Evolutionary conservation across 2,888 invertebrate species (phyloP).

Genomic region (Anagyrus pseudococci): DNA sequence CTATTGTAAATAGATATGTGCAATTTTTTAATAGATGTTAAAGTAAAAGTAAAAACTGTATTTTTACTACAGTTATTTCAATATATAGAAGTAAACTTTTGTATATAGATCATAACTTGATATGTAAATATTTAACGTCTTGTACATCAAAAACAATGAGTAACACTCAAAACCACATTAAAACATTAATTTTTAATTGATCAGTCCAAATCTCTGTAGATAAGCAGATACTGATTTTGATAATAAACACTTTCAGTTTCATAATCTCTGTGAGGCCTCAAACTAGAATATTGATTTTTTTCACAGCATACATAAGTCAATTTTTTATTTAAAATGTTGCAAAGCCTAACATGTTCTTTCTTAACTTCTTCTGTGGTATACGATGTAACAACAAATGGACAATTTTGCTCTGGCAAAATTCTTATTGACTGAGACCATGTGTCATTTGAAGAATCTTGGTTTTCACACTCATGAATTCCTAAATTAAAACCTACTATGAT

Average conservation of each 20-base stretch:
- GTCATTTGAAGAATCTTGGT: slow-evolving; percentile 44
- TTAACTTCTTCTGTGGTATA: slow-evolving; percentile 47
- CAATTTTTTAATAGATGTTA: slow-evolving; percentile 13
- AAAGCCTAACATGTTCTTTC: slow-evolving; percentile 47
- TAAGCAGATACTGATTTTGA: slow-evolving; percentile 51
- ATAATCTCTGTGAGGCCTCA: slow-evolving; percentile 52
- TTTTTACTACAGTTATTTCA: not conserved
- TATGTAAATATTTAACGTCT: slow-evolving; percentile 11
- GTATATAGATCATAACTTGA: not conserved
- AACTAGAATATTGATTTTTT: slow-evolving; percentile 49
- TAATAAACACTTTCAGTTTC: slow-evolving; percentile 51
- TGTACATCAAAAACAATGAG: slow-evolving; percentile 26
- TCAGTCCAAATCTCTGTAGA: slow-evolving; percentile 44
- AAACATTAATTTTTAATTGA: slow-evolving; percentile 10
- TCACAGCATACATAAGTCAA: slow-evolving; percentile 39
- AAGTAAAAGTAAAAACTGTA: slow-evolving; percentile 15
- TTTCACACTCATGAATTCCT: slow-evolving; percentile 49
- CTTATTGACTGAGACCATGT: slow-evolving; percentile 48
- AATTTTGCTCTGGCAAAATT: slow-evolving; percentile 44
- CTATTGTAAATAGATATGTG: slow-evolving; percentile 3
- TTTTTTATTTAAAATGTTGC: slow-evolving; percentile 40
- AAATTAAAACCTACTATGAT: slow-evolving; percentile 51
- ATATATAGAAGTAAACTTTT: not conserved
- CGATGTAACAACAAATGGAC: slow-evolving; percentile 51
- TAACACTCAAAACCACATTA: slow-evolving; percentile 26